Evolutionary conservation across 2,888 invertebrate genomes (phyloP), one percentile per base, ranked within the genome.

Genomic region (Charanyca ferruginea): DNA sequence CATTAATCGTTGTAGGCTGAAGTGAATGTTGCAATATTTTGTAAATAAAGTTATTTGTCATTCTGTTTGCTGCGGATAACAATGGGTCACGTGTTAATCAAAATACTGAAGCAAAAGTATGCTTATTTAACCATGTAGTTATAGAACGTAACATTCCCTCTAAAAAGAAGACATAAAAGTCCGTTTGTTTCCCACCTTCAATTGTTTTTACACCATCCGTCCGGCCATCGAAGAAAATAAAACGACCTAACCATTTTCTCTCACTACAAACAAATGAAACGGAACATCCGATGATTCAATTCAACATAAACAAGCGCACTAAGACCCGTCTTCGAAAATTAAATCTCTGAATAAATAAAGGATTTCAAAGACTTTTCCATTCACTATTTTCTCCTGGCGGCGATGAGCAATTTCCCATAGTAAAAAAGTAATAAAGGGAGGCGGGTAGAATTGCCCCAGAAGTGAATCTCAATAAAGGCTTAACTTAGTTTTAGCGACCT

Each of bases 401-500:
- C 85, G 77, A 88, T 87, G 85, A 87, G 89, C 86, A 88, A 84
- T 87, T 84, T 85, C 82, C 84, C 73, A 83, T 82, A 82, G 77
- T 71, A 83, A 86, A 86, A 87, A 89, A 87, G 86, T 91, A 92
- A 93, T 91, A 94, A 91, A 89, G 81, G 73, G 69, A 87, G 86
- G 81, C 80, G 80, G 83, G 76, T 81, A 79, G 84, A 90, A 91
- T 89, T 86, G 85, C 86, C 85, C 83, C 87, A 88, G 88, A 91
- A 90, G 87, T 90, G 88, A 90, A 89, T 91, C 88, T 88, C 91
- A 91, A 91, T 92, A 91, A 89, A 87, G 88, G 86, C 85, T 87
- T 88, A 79, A 82, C 79, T 81, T 77, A 81, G 79, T 79, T 81
- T 80, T 72, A 77, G 74, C 72, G 72, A 61, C 76, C 81, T 81